Evolutionary conservation across 1,140 invertebrate species (phyloP).

Genomic region (Drosophila ogumai): DNA sequence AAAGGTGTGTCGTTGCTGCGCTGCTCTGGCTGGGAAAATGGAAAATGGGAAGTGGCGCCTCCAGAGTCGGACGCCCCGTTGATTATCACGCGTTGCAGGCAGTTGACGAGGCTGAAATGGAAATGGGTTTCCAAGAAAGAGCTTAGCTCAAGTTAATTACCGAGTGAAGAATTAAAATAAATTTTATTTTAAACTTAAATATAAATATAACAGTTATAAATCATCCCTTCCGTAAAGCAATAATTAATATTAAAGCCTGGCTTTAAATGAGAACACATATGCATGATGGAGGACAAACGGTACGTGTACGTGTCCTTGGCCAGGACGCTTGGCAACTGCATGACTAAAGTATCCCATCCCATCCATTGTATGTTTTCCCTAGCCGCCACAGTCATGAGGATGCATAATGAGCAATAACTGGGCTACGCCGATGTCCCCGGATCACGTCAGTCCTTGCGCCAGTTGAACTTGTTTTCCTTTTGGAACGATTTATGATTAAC

Average conservation of each 20-base stretch:
- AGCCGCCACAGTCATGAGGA: slow-evolving; percentile 39
- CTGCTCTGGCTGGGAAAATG: slow-evolving; percentile 15
- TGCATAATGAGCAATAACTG: slow-evolving; percentile 57
- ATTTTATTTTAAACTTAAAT: neutral
- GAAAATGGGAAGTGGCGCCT: slow-evolving; percentile 11
- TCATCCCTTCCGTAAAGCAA: slow-evolving; percentile 7
- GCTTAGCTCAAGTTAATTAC: neutral
- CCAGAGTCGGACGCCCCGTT: neutral
- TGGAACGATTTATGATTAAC: slow-evolving; percentile 41
- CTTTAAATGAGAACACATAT: slow-evolving; percentile 42
- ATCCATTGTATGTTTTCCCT: slow-evolving; percentile 37
- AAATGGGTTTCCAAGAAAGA: neutral
- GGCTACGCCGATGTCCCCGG: slow-evolving; percentile 24
- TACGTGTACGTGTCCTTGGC: slow-evolving; percentile 33
- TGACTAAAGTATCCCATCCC: slow-evolving; percentile 25
- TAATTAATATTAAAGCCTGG: slow-evolving; percentile 63
- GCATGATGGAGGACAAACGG: slow-evolving; percentile 55
- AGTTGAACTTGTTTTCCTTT: slow-evolving; percentile 29
- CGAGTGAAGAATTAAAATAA: neutral
- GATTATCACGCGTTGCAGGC: slow-evolving; percentile 22
- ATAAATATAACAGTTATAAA: slow-evolving; percentile 1
- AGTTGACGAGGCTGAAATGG: neutral
- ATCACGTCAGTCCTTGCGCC: slow-evolving; percentile 20
- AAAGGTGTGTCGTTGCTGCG: slow-evolving; percentile 51
- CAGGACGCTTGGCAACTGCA: slow-evolving; percentile 44